Evolutionary conservation across 2,888 invertebrate species (phyloP).

Genomic region (Lithodes maja): DNA sequence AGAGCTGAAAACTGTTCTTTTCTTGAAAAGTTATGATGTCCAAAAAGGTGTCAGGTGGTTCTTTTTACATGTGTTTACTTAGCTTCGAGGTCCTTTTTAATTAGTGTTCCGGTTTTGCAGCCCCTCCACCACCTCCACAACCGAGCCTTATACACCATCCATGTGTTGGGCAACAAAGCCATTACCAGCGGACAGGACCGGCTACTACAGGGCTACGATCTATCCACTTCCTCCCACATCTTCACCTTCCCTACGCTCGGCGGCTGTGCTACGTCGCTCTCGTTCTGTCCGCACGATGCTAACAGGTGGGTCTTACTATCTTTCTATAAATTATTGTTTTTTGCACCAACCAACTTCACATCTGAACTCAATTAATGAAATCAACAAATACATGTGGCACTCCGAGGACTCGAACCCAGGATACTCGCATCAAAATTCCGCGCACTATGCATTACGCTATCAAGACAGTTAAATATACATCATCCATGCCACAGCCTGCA

Average conservation of each 20-base stretch:
- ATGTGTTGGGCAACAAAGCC: slow-evolving; percentile 40
- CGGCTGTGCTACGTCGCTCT: slow-evolving; percentile 39
- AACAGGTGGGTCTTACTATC: slow-evolving; percentile 40
- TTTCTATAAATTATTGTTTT: no score
- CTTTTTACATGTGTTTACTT: not conserved
- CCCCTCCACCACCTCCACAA: slow-evolving; percentile 53
- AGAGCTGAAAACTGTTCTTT: no score
- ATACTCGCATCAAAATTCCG: no score
- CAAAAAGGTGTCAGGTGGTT: not conserved
- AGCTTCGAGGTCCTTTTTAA: no score
- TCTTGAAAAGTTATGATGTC: no score
- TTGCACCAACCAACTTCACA: no score
- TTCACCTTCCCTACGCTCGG: slow-evolving; percentile 63
- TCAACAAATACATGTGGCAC: no score
- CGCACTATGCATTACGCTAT: no score
- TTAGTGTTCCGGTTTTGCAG: slow-evolving; percentile 5
- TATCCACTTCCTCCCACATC: slow-evolving; percentile 29
- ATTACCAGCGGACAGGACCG: slow-evolving; percentile 63
- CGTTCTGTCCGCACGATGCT: slow-evolving; percentile 64
- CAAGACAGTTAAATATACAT: no score
- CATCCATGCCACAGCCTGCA: no score
- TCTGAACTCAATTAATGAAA: no score
- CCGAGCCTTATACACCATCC: slow-evolving; percentile 64
- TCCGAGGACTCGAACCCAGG: no score
- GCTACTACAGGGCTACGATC: slow-evolving; percentile 48